These are phyloP conservation scores for Halcyon senegalensis DNA, from an alignment of 2,113 vertebrate genomes.

Conservation along the genomic window DNA sequence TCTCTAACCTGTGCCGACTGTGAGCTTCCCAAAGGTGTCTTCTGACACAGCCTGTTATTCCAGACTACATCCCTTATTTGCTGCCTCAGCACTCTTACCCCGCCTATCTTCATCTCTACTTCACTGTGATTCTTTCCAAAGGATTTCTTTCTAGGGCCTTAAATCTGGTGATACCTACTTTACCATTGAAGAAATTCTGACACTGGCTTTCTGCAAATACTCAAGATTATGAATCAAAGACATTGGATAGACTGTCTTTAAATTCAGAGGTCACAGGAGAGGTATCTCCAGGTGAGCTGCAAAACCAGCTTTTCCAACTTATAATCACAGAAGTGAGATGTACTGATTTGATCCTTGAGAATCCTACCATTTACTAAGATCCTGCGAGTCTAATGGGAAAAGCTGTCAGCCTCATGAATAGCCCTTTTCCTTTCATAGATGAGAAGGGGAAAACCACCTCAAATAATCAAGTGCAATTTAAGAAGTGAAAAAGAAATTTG, in stretches of 20 bases:
- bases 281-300: background rate
- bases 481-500: background rate
- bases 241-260: background rate
- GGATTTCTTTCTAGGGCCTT: background rate
- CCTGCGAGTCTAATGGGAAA: background rate
- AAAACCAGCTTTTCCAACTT: background rate
- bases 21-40: background rate
- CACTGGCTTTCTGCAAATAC: background rate
- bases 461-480: background rate
- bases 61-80: background rate
- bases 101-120: background rate
- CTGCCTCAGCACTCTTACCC: background rate
- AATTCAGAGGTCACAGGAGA: background rate
- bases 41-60: background rate
- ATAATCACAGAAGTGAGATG: background rate
- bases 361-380: background rate
- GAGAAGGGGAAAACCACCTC: background rate
- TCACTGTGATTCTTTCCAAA: background rate
- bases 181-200: background rate
- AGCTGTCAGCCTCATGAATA: background rate
- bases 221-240: background rate
- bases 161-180: background rate
- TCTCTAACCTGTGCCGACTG: background rate
- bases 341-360: background rate
- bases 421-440: background rate